phyloP scores from a whole-genome alignment of 2,113 vertebrate genomes.

The Clupea harengus region DNA sequence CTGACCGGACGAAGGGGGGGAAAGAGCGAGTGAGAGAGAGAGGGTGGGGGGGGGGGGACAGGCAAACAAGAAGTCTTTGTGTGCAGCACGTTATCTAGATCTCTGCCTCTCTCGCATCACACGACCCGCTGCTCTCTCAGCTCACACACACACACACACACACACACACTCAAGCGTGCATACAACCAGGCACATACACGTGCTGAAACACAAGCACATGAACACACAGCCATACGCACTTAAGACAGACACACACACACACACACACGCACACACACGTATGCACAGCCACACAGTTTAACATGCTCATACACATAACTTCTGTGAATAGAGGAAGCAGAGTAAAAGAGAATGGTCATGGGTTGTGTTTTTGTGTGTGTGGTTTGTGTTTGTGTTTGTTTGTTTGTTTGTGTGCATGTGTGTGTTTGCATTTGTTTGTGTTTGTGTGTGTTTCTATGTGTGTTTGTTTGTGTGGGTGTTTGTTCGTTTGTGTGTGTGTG shows the following conservation, averaged over 20 bases:
- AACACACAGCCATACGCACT: neutral
- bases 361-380: no score
- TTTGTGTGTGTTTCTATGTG: no score
- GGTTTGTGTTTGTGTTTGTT: no score
- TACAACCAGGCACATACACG: neutral
- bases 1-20: neutral
- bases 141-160: neutral
- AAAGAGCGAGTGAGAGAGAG: neutral
- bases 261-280: neutral
- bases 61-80: slow-evolving; percentile 1
- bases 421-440: no score
- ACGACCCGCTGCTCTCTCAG: no score
- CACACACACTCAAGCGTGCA: neutral
- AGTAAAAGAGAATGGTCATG: no score
- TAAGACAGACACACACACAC: neutral
- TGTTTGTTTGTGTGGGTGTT: no score
- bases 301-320: no score
- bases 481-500: no score
- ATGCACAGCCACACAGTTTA: neutral
- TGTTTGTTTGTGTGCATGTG: no score
- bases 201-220: neutral
- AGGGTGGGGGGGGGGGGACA: neutral
- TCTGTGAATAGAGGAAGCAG: no score
- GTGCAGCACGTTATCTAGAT: neutral
- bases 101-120: neutral